Percentiles rank a stretch among this genome's conserved stretches.
These are phyloP conservation scores for Potamarius usumacintae DNA, from an alignment of 2,113 vertebrate genomes.

Conservation along the genomic window DNA sequence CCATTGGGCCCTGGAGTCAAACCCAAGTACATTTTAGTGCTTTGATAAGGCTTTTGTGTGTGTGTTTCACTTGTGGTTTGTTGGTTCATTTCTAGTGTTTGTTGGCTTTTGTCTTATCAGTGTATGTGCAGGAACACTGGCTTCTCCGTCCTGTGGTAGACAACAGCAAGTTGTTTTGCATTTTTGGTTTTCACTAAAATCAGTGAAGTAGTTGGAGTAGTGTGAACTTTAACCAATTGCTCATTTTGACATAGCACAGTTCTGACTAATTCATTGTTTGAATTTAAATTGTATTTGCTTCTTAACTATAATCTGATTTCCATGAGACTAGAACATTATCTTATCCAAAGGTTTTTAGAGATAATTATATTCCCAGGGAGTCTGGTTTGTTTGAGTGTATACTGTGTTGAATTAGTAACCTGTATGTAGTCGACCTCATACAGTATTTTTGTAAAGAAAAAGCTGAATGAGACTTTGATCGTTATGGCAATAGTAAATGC, in stretches of 20 bases:
- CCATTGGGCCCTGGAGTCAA: background rate
- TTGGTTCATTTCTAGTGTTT: conserved; percentile 27
- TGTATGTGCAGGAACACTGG: conserved; percentile 35
- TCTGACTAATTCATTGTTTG: background rate
- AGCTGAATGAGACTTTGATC: background rate
- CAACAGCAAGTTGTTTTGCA: conserved; percentile 13
- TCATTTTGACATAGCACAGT: background rate
- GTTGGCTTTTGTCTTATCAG: conserved; percentile 43
- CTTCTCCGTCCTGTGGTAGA: conserved; percentile 20
- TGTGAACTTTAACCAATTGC: background rate
- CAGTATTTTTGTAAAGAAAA: background rate
- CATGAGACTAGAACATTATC: background rate
- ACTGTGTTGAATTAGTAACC: background rate
- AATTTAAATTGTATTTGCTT: background rate
- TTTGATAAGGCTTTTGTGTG: conserved; percentile 5
- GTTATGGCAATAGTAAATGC: background rate
- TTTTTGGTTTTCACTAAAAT: conserved; percentile 15
- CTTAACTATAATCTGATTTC: background rate
- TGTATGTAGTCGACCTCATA: background rate
- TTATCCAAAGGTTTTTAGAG: background rate
- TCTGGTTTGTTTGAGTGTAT: background rate
- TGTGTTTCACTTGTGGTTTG: background rate
- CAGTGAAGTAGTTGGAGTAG: background rate
- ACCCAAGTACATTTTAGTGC: background rate
- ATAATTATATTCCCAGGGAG: background rate